Base-by-base conservation (phyloP, 2,888 invertebrate genomes). In the Andrena praecox region DNA sequence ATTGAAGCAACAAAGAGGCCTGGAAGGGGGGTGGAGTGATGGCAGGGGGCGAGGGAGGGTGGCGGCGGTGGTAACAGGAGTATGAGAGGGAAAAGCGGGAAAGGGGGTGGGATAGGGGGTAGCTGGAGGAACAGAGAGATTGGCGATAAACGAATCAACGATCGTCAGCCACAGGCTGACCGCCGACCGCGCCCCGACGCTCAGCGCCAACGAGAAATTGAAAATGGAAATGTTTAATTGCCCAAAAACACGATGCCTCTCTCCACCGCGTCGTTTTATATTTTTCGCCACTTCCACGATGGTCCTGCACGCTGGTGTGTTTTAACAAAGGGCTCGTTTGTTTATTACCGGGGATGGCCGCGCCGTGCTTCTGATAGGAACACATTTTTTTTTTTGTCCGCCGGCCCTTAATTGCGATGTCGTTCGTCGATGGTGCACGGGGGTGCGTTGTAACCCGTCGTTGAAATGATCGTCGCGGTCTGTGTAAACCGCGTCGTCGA, bases 211-310 rank as follows among this genome's bases (percentile, higher is more conserved):
- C 90, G 91, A 91, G 92, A 92, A 93, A 93, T 92, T 92, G 93
- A 92, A 93, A 93, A 93, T 92, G 91, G 91, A 92, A 92, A 92
- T 92, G 92, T 92, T 93, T 92, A 93, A 93, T 93, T 93, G 92
- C 90, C 91, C 90, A 92, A 91, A 92, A 93, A 92, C 90, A 91
- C 87, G 89, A 87, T 87, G 89, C 81, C 89, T 67, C 79, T 68
- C 84, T 82, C 78, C 75, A 77, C 87, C 81, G 82, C 80, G 77
- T 64, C 85, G 87, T 83, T 85, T 89, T 82, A 80, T 89, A 85
- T 84, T 84, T 87, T 86, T 78, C 80, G 59, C 31, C 70, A 60
- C 68, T 75, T 70, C 52, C 56, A 72, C 78, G 60, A 75, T 69
- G 59, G 24, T n/a, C 66, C 24, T 8, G 29, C 12, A 50, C 63